A percentile compares a stretch with the other conserved stretches of the same genome.
Conservation (phyloP, 2,113 vertebrate genomes). For the Emydura subglobosa region DNA sequence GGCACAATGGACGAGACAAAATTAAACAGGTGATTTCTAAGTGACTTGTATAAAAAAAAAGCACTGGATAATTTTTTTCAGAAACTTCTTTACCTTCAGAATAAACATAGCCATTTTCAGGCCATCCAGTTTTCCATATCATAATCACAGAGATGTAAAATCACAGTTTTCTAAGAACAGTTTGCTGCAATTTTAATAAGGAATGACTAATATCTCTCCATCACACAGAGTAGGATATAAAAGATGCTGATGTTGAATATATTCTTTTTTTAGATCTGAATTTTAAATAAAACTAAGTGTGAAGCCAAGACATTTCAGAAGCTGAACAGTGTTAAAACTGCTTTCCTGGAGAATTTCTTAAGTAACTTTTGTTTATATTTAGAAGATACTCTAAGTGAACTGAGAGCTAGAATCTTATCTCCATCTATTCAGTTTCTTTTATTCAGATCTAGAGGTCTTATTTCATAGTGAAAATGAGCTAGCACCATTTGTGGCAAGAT, state of each 20-base stretch:
- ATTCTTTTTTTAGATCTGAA: not conserved
- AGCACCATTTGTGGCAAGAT: not conserved
- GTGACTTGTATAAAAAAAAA: not conserved
- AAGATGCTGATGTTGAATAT: not conserved
- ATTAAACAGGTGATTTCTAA: not conserved
- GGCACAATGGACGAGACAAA: not conserved
- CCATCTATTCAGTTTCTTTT: not conserved
- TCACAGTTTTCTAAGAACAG: not conserved
- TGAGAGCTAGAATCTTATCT: not conserved
- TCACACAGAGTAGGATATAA: not conserved
- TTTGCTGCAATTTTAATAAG: not conserved
- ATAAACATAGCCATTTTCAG: not conserved
- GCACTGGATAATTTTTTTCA: not conserved
- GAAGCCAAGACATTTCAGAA: not conserved
- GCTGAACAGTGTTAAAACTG: not conserved
- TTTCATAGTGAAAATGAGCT: not conserved
- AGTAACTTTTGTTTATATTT: not conserved
- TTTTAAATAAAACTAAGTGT: not conserved
- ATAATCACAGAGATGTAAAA: not conserved
- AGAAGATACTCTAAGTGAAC: too few relatives aligned
- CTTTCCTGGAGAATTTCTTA: not conserved
- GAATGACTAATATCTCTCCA: not conserved
- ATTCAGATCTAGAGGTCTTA: not conserved
- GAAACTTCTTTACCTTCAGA: not conserved
- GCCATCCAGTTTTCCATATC: not conserved